Percentiles rank a stretch among this genome's conserved stretches.
Evolutionary conservation across 2,113 vertebrate species (phyloP).

Genomic region (Heterotilapia buettikoferi): DNA sequence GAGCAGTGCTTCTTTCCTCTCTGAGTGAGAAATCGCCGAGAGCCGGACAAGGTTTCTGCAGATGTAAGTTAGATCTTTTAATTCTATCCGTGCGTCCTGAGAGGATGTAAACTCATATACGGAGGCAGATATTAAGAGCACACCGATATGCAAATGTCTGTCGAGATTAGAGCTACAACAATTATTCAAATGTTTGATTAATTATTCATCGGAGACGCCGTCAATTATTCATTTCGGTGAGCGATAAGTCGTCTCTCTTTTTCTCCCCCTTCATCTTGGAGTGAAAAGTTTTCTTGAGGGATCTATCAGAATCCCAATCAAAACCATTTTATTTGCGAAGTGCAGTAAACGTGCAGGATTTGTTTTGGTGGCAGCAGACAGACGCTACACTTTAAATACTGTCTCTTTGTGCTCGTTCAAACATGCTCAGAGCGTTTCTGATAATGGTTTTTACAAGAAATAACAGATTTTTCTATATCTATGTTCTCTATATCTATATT

Average conservation of each 20-base stretch:
- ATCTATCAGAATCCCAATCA: slow-evolving; percentile 65
- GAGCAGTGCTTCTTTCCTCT: background rate
- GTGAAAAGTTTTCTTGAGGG: slow-evolving; percentile 52
- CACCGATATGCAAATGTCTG: slow-evolving; percentile 91
- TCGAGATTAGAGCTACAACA: slow-evolving; percentile 93
- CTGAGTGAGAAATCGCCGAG: background rate
- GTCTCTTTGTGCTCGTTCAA: background rate
- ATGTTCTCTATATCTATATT: background rate
- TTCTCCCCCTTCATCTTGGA: slow-evolving; percentile 8
- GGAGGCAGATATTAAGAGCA: slow-evolving; percentile 82
- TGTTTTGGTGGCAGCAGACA: slow-evolving; percentile 22
- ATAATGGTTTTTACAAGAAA: background rate
- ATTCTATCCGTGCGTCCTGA: slow-evolving; percentile 76
- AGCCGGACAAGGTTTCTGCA: slow-evolving; percentile 9
- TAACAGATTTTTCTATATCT: background rate
- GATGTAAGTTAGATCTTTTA: slow-evolving; percentile 44
- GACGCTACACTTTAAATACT: background rate
- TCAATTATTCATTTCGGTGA: slow-evolving; percentile 95
- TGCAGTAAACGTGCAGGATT: slow-evolving; percentile 31
- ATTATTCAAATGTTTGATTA: slow-evolving; percentile 96
- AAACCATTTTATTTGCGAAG: slow-evolving; percentile 37
- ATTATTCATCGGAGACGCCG: slow-evolving; percentile 93
- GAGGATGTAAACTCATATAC: slow-evolving; percentile 82
- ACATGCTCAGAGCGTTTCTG: background rate
- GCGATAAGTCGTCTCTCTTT: slow-evolving; percentile 77